Percentiles rank a stretch among this genome's conserved stretches.
Conservation (phyloP, 2,888 invertebrate genomes). For the Herminia tarsipennalis region DNA sequence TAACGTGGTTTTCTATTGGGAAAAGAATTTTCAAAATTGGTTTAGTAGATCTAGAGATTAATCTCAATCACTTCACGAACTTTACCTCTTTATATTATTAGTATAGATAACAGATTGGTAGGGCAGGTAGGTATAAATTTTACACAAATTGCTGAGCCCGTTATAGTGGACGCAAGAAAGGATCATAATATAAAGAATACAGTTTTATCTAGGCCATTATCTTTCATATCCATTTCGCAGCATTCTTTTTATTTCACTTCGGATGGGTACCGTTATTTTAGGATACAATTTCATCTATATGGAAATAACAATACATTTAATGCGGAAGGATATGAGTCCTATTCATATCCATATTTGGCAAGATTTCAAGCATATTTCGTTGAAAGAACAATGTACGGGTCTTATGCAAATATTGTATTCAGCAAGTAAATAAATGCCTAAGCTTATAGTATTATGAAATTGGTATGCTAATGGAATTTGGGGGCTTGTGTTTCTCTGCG, state of each 20-base stretch:
- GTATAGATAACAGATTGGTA: no score
- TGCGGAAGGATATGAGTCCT: conserved; percentile 26
- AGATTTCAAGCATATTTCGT: conserved; percentile 25
- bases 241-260: conserved; percentile 24
- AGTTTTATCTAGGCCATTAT: conserved; percentile 17
- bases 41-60: no score
- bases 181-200: conserved; percentile 16
- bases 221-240: conserved; percentile 20
- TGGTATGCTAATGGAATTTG: neutral
- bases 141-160: conserved; percentile 1
- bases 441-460: conserved; percentile 12
- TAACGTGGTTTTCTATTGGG: no score
- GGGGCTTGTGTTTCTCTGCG: no score
- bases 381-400: conserved; percentile 16
- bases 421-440: conserved; percentile 12
- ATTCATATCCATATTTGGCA: conserved; percentile 43
- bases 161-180: conserved; percentile 11
- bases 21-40: no score
- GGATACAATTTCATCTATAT: conserved; percentile 35
- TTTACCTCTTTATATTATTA: no score
- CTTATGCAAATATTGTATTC: no score
- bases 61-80: no score
- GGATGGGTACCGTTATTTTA: conserved; percentile 15
- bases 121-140: no score
- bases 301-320: conserved; percentile 42